A percentile compares a stretch with the other conserved stretches of the same genome.
These are phyloP conservation scores for Aleiodes testaceus DNA, from an alignment of 2,888 invertebrate genomes.

Conservation along the genomic window DNA sequence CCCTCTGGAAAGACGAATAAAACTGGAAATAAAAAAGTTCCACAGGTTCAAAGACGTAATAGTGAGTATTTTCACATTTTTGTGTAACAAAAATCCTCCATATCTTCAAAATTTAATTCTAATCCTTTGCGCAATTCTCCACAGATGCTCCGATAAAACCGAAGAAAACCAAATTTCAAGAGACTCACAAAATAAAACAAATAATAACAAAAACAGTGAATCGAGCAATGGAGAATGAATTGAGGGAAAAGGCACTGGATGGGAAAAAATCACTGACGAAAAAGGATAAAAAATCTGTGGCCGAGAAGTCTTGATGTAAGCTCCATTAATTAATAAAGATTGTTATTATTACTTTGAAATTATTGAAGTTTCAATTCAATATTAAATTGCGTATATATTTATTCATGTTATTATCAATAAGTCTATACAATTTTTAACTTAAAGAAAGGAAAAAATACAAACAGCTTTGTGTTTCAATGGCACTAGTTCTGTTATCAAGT, in stretches of 20 bases:
- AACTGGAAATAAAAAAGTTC: constrained; percentile 75
- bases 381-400: neutral
- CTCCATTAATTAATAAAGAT: constrained; percentile 35
- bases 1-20: constrained; percentile 75
- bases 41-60: constrained; percentile 76
- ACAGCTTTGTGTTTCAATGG: constrained; percentile 1
- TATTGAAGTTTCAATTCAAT: neutral
- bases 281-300: constrained; percentile 70
- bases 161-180: constrained; percentile 77
- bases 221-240: constrained; percentile 79
- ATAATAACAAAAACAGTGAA: constrained; percentile 82
- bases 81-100: too few species aligned
- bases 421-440: constrained; percentile 14
- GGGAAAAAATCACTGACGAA: constrained; percentile 75
- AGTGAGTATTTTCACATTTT: constrained; percentile 73
- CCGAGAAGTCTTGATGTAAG: constrained; percentile 40
- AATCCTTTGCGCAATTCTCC: constrained; percentile 34
- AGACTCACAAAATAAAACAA: constrained; percentile 79
- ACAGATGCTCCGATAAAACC: constrained; percentile 80
- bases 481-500: neutral
- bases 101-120: neutral
- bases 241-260: constrained; percentile 76
- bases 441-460: neutral
- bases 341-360: neutral
- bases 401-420: neutral